A percentile compares a stretch with the other conserved stretches of the same genome.
Evolutionary conservation across 2,113 vertebrate genomes (phyloP).

Genomic region (Vireo altiloquus): DNA sequence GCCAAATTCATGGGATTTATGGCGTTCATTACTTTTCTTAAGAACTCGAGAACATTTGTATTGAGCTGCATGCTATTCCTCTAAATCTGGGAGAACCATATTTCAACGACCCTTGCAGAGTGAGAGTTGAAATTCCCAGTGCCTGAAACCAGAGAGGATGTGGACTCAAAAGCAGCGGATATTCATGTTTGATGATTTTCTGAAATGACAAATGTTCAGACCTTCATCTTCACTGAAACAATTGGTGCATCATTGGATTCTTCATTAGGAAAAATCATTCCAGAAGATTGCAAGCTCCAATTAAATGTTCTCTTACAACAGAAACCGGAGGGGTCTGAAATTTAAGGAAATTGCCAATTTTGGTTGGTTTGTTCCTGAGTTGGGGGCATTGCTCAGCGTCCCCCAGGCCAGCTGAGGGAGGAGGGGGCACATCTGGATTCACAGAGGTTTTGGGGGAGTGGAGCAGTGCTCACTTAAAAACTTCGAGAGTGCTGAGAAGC

Average conservation of each 20-base stretch:
- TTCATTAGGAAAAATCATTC: neutral
- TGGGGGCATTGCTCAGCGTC: rapidly evolving
- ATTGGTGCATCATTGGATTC: neutral
- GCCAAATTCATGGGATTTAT: constrained; percentile 11
- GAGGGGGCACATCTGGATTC: neutral
- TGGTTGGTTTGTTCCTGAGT: neutral
- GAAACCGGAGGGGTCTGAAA: neutral
- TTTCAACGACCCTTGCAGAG: neutral
- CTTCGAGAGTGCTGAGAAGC: neutral
- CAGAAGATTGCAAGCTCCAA: neutral
- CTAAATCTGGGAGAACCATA: neutral
- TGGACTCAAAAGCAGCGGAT: neutral
- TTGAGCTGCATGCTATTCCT: neutral
- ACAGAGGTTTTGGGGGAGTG: neutral
- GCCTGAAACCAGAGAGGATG: neutral
- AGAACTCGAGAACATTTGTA: constrained; percentile 38
- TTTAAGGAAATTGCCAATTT: neutral
- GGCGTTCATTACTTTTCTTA: neutral
- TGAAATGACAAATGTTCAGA: neutral
- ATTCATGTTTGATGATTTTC: neutral
- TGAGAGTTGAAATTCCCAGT: neutral
- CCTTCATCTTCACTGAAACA: neutral
- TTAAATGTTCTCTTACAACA: neutral
- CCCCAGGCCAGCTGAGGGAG: neutral
- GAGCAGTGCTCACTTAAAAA: neutral